Evolutionary conservation across 2,113 vertebrate species (phyloP), one percentile per base, ranked within the genome.

Genomic region (Gasterosteus aculeatus): DNA sequence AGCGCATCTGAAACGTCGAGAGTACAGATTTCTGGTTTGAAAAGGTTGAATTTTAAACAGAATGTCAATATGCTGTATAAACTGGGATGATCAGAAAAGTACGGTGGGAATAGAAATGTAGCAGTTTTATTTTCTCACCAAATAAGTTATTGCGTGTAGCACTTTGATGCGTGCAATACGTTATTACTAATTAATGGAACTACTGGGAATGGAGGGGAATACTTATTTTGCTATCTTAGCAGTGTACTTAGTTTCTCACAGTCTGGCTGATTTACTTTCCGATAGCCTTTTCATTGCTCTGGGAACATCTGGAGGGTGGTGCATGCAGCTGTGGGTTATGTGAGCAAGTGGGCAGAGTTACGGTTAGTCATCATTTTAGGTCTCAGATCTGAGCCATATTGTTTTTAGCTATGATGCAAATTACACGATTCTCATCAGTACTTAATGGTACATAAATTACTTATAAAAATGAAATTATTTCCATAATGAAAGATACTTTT

Each of bases 301-400:
- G 58, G 64, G 19, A 84, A 77, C 81, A 80, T 69, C 69, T 80
- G 78, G 78, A 71, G 29, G 19, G 46, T 29, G 35, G 69, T 38
- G 61, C 53, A 68, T 69, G 22, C 70, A 77, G 72, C 77, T 79
- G 68, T 63, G 49, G n/a, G 22, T 68, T 63, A 66, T 56, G 10
- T 19, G 54, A 80, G 71, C 72, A 69, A 49, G 57, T 80, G 72
- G 10, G 16, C n/a, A 70, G 22, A 63, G 33, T 49, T 33, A 79
- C 81, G 33, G 26, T 44, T 67, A 73, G 35, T 70, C 39, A 7
- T 49, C 4, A 58, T 63, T 68, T 77, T 35, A 49, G 6, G 12
- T 46, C 31, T 65, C 69, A 77, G 35, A 81, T 72, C 69, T 72
- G 9, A 80, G 71, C 65, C 41, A 44, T 65, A 44, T 75, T 66